Conservation (phyloP, 2,113 vertebrate genomes). For the Tychaedon coryphoeus region DNA sequence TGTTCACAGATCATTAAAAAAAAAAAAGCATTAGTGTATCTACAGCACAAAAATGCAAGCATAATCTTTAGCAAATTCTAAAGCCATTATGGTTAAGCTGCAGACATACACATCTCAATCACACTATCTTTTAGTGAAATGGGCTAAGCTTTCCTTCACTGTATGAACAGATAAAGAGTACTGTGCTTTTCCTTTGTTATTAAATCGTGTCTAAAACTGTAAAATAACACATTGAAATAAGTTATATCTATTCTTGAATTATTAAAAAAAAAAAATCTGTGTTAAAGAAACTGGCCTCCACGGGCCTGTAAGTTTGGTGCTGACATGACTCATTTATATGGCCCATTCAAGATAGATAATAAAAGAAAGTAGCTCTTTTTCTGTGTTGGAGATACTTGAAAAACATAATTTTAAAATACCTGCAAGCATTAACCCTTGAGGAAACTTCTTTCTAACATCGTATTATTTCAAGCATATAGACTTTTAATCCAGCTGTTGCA, state of each 20-base stretch:
- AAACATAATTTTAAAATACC: not conserved
- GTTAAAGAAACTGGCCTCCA: not conserved
- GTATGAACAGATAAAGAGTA: not conserved
- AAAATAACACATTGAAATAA: not conserved
- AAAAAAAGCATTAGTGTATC: not conserved
- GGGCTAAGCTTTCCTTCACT: not conserved
- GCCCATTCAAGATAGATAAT: not conserved
- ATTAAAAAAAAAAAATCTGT: not conserved
- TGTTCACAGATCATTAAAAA: not conserved
- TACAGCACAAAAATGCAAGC: not conserved
- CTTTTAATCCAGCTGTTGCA: not conserved
- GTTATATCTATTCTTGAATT: not conserved
- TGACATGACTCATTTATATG: not conserved
- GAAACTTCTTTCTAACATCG: not conserved
- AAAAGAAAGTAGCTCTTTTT: not conserved
- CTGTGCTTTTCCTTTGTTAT: not conserved
- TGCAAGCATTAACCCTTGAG: not conserved
- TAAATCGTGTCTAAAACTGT: conserved; percentile 1
- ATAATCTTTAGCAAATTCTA: conserved; percentile 13
- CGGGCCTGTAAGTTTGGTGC: not conserved
- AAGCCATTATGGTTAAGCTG: conserved; percentile 3
- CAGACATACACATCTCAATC: not conserved
- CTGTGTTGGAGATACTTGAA: not conserved
- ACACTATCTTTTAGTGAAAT: not conserved
- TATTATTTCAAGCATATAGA: not conserved